These are phyloP conservation scores for Catocala fraxini DNA, from an alignment of 2,888 invertebrate species.

Conservation along the genomic window DNA sequence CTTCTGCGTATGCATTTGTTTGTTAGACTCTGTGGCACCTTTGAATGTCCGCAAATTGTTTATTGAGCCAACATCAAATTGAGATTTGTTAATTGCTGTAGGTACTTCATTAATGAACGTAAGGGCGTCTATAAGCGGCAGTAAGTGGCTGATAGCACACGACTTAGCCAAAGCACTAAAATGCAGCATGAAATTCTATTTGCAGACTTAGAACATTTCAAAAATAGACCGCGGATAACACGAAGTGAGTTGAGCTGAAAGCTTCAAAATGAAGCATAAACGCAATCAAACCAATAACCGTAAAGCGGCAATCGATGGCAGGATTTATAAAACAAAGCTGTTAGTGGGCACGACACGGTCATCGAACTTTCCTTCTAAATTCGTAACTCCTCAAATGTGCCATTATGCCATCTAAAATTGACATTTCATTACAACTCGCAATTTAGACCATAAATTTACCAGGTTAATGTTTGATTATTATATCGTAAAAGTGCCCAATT, in stretches of 20 bases:
- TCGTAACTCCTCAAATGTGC: conserved; percentile 40
- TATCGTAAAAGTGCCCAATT: conserved; percentile 66
- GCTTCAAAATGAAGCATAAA: conserved; percentile 70
- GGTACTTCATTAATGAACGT: conserved; percentile 20
- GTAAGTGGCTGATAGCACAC: conserved; percentile 39
- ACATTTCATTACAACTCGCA: conserved; percentile 29
- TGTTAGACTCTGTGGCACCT: conserved; percentile 46
- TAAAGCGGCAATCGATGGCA: conserved; percentile 67
- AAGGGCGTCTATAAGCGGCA: conserved; percentile 26
- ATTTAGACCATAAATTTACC: conserved; percentile 36
- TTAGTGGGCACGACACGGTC: conserved; percentile 61
- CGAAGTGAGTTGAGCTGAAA: conserved; percentile 63
- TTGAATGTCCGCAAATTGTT: conserved; percentile 12
- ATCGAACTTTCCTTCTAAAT: conserved; percentile 66
- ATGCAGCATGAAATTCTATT: conserved; percentile 42
- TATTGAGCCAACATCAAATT: conserved; percentile 12
- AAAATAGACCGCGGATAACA: conserved; percentile 60
- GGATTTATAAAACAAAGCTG: conserved; percentile 70
- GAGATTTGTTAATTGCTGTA: conserved; percentile 18
- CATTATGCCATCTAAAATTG: conserved; percentile 35
- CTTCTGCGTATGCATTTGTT: conserved; percentile 40
- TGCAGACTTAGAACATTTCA: conserved; percentile 48
- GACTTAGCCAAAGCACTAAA: conserved; percentile 40
- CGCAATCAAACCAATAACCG: conserved; percentile 71
- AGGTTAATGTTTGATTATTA: conserved; percentile 56